Evolutionary conservation across 2,113 vertebrate genomes (phyloP).

Genomic region (Malaclemys terrapin): DNA sequence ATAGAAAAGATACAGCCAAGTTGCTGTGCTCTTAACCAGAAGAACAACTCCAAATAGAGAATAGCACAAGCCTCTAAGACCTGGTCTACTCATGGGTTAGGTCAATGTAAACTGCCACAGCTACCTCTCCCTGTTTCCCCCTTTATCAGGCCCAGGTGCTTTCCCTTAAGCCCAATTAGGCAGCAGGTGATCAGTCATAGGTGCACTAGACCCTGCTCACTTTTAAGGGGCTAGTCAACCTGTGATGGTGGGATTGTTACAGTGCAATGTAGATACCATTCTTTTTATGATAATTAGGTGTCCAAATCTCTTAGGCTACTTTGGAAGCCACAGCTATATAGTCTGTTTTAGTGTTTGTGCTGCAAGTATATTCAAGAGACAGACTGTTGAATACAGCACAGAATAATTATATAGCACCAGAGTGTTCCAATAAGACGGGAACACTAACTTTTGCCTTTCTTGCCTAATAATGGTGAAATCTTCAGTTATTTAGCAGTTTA

Average conservation of each 20-base stretch:
- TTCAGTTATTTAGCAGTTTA: background rate
- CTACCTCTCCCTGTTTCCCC: background rate
- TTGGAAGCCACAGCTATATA: background rate
- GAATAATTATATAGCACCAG: background rate
- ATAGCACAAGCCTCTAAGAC: background rate
- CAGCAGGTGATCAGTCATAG: background rate
- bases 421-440: background rate
- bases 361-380: background rate
- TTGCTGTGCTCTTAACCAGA: background rate
- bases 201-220: background rate
- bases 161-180: too few species aligned
- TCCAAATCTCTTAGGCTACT: background rate
- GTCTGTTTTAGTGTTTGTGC: background rate
- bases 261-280: background rate
- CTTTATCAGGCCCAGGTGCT: background rate
- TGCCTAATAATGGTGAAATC: background rate
- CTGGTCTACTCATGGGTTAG: background rate
- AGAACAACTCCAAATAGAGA: background rate
- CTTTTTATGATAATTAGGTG: background rate
- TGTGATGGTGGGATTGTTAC: background rate
- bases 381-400: background rate
- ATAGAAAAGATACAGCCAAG: background rate
- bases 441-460: background rate
- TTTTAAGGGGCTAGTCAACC: background rate
- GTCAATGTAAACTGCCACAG: background rate